Percentiles rank a stretch among this genome's conserved stretches.
Evolutionary conservation across 2,797 vertebrate species (phyloP).

Genomic region (Knipowitschia caucasica): DNA sequence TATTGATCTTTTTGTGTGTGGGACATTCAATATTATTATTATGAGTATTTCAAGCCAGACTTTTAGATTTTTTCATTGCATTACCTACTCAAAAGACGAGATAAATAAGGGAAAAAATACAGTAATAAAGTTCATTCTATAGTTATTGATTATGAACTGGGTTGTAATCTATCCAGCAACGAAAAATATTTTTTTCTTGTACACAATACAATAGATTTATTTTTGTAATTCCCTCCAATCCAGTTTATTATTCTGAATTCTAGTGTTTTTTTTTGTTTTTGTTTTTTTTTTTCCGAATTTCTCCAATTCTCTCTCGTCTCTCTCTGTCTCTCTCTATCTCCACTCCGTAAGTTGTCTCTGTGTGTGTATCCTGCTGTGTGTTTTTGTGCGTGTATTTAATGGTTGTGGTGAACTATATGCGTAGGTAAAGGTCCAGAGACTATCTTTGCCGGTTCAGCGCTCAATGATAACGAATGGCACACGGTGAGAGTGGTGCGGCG

Average conservation of each 20-base stretch:
- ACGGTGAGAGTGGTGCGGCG: constrained; percentile 96
- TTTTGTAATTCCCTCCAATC: no score
- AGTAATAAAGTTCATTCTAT: no score
- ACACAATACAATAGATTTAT: no score
- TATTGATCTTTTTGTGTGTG: neutral
- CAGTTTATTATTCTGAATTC: neutral
- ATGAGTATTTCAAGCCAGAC: no score
- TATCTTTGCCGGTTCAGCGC: constrained; percentile 97
- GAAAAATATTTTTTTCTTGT: no score
- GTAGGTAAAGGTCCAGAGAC: constrained; percentile 99
- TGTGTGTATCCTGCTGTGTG: constrained; percentile 46
- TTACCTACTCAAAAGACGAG: no score
- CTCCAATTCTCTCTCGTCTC: no score
- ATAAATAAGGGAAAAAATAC: no score
- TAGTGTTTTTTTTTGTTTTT: constrained; percentile 16
- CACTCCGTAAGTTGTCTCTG: constrained; percentile 38
- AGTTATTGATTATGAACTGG: no score
- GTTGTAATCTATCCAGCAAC: no score
- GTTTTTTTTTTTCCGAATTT: neutral
- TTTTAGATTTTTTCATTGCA: no score
- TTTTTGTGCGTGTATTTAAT: constrained; percentile 58
- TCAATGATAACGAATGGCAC: constrained; percentile 99
- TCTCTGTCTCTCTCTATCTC: constrained; percentile 22
- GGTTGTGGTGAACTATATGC: constrained; percentile 73
- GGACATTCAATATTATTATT: no score